Conservation (phyloP, 2,797 vertebrate species). For the Aselliscus stoliczkanus region DNA sequence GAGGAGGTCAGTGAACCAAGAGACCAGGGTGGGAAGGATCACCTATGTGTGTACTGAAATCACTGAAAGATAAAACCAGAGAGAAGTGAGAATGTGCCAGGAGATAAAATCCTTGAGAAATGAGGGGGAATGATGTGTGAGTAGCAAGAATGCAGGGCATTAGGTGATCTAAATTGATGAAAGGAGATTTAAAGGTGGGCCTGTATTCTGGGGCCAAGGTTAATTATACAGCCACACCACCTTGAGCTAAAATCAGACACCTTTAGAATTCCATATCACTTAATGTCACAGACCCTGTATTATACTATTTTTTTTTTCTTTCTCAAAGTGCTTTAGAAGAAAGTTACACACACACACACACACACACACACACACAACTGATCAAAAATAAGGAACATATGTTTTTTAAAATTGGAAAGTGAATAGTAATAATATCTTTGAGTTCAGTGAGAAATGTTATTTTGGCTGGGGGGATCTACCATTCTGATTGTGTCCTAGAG, state of each 20-base stretch:
- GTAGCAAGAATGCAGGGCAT: neutral
- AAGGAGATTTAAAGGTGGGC: neutral
- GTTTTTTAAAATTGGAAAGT: neutral
- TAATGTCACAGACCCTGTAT: neutral
- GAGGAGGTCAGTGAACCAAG: neutral
- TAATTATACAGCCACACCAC: neutral
- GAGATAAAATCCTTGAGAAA: neutral
- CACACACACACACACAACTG: no score
- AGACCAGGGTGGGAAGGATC: neutral
- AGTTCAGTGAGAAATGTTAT: neutral
- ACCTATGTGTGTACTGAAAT: neutral
- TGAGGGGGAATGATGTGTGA: neutral
- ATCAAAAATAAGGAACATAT: neutral
- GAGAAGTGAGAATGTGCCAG: neutral
- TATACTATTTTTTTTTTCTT: neutral
- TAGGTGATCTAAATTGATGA: neutral
- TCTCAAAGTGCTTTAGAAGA: neutral
- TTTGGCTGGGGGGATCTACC: neutral
- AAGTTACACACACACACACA: neutral
- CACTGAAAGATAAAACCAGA: neutral
- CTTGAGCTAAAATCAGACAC: neutral
- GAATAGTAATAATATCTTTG: neutral
- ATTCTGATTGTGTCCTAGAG: neutral
- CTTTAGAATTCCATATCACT: slow-evolving; percentile 10
- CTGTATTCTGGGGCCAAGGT: neutral